Conservation (phyloP, 2,113 vertebrate species). For the Henicopernis longicauda region DNA sequence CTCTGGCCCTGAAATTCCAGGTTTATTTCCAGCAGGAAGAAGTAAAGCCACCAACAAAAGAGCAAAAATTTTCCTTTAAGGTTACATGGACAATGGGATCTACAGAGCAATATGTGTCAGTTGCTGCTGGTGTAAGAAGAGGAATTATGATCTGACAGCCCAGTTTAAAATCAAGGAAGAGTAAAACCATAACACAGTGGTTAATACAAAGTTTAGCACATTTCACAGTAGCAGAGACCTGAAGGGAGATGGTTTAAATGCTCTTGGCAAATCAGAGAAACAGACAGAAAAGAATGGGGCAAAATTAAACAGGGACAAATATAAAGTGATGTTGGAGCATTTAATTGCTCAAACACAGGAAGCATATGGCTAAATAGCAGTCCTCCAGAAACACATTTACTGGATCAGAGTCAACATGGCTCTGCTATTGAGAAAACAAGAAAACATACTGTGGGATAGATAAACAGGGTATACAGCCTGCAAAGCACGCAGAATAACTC, state of each 20-base stretch:
- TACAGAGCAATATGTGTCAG: neutral
- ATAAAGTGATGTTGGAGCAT: neutral
- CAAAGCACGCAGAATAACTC: neutral
- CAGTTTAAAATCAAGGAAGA: neutral
- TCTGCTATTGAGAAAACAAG: neutral
- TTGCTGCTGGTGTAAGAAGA: neutral
- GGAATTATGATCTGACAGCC: neutral
- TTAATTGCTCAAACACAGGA: neutral
- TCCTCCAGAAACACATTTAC: neutral
- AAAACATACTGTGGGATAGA: neutral
- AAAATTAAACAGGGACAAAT: neutral
- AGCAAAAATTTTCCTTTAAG: slow-evolving; percentile 19
- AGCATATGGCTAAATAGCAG: neutral
- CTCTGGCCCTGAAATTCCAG: slow-evolving; percentile 18
- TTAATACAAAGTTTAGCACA: neutral
- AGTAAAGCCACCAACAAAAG: slow-evolving; percentile 30
- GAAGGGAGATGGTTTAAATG: neutral
- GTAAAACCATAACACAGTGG: neutral
- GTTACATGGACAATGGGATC: neutral
- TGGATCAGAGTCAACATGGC: neutral
- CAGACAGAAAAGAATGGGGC: neutral
- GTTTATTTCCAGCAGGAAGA: slow-evolving; percentile 36
- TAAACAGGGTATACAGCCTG: neutral
- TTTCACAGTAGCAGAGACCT: neutral
- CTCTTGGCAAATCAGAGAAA: neutral